Conservation (phyloP, 2,113 vertebrate genomes). For the Coregonus clupeaformis region DNA sequence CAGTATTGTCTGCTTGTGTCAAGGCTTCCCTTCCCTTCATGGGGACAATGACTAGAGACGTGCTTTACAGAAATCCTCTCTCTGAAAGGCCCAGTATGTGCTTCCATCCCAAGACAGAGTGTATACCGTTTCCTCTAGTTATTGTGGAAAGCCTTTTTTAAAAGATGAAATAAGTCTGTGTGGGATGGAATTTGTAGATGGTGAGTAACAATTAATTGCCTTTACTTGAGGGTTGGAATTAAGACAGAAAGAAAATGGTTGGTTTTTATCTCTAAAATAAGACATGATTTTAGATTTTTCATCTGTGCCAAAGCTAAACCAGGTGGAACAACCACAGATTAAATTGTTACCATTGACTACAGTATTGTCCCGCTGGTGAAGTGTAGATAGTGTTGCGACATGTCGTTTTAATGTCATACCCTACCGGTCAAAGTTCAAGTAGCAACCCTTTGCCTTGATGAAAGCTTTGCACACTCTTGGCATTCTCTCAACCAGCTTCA, state of each 20-base stretch:
- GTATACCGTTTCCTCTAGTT: background rate
- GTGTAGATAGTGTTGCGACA: constrained; percentile 22
- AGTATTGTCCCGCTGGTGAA: constrained; percentile 23
- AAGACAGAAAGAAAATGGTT: background rate
- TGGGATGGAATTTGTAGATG: constrained; percentile 16
- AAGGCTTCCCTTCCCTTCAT: constrained; percentile 4
- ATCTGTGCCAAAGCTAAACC: constrained; percentile 20
- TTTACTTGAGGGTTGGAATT: background rate
- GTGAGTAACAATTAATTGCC: background rate
- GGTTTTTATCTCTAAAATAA: constrained; percentile 17
- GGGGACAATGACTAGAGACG: background rate
- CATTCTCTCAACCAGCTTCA: too few relatives aligned
- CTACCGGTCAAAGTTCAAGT: too few relatives aligned
- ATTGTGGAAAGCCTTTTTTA: constrained; percentile 10
- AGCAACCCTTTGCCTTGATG: too few relatives aligned
- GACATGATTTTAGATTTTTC: constrained; percentile 21
- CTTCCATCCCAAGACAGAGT: background rate
- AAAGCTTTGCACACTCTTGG: too few relatives aligned
- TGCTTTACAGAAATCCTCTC: constrained; percentile 6
- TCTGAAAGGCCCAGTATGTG: background rate
- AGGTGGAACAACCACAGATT: constrained; percentile 6
- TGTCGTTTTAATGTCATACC: too few relatives aligned
- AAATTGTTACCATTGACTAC: constrained; percentile 2
- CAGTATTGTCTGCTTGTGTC: constrained; percentile 23
- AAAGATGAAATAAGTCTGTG: constrained; percentile 10